These are phyloP conservation scores for Sarcophaga carnaria DNA, from an alignment of 2,888 invertebrate species.

Conservation along the genomic window DNA sequence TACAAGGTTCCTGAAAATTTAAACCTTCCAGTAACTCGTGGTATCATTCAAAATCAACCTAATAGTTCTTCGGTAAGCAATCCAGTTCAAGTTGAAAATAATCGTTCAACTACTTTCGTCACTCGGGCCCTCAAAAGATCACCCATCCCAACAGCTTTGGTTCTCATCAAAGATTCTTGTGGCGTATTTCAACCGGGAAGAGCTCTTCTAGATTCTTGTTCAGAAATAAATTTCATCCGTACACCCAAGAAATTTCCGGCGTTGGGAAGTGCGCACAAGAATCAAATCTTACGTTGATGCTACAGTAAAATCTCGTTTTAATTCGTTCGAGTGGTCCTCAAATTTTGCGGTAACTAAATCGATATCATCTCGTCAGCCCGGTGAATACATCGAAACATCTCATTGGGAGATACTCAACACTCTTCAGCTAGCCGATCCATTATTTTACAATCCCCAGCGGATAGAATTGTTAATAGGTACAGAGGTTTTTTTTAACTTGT, in stretches of 20 bases:
- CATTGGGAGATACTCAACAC: slow-evolving; percentile 32
- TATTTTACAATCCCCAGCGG: slow-evolving; percentile 48
- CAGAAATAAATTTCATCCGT: slow-evolving; percentile 35
- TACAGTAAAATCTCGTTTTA: slow-evolving; percentile 52
- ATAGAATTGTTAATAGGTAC: slow-evolving; percentile 53
- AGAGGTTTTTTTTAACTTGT: slow-evolving; percentile 53
- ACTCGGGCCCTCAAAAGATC: background rate
- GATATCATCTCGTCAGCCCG: slow-evolving; percentile 46
- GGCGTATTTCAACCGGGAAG: slow-evolving; percentile 31
- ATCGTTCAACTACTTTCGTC: background rate
- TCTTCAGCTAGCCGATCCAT: background rate
- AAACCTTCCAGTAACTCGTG: background rate
- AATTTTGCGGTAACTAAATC: slow-evolving; percentile 45
- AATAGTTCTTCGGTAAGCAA: too few species aligned
- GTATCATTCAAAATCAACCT: background rate
- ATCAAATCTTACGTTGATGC: slow-evolving; percentile 32
- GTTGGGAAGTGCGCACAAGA: slow-evolving; percentile 45
- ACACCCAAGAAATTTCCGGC: slow-evolving; percentile 43
- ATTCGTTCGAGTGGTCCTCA: slow-evolving; percentile 51
- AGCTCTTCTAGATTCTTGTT: slow-evolving; percentile 40
- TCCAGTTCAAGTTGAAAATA: background rate
- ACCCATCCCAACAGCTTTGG: slow-evolving; percentile 12
- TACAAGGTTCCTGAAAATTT: background rate
- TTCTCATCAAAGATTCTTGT: slow-evolving; percentile 29
- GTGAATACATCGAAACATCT: slow-evolving; percentile 29